phyloP scores from a whole-genome alignment of 2,888 invertebrate species.

The Athetis lepigone region DNA sequence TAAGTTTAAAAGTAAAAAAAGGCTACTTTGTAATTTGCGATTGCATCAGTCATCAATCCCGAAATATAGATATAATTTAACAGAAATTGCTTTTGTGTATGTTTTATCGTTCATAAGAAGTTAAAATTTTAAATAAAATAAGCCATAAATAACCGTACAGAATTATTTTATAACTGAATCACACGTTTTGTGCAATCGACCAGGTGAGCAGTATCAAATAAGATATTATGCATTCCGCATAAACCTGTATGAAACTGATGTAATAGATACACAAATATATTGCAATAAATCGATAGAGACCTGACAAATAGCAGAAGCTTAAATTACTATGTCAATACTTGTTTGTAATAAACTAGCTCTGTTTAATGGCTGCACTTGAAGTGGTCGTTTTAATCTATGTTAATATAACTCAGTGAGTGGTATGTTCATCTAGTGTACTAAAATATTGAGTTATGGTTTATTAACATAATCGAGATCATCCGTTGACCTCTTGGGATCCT shows the following conservation, averaged over 20 bases:
- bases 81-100: too few species aligned
- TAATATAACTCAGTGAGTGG: background rate
- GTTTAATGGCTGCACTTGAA: background rate
- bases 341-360: slow-evolving; percentile 5
- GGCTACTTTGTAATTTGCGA: too few species aligned
- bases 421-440: background rate
- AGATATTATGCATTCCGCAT: slow-evolving; percentile 10
- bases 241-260: slow-evolving; percentile 28
- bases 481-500: too few species aligned
- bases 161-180: too few species aligned
- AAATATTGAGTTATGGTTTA: background rate
- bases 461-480: too few species aligned
- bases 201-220: background rate
- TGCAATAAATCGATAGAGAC: background rate
- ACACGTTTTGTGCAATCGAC: background rate
- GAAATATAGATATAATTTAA: too few species aligned
- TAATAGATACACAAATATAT: slow-evolving; percentile 7
- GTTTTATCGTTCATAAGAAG: too few species aligned
- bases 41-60: too few species aligned
- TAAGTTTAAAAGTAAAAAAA: too few species aligned
- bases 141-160: background rate
- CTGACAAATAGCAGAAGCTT: slow-evolving; percentile 31
- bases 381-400: slow-evolving; percentile 8
- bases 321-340: slow-evolving; percentile 18
- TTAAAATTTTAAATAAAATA: too few species aligned